Percentiles rank a stretch among this genome's conserved stretches.
Conservation (phyloP, 2,888 invertebrate genomes). For the Trichacis sp. region DNA sequence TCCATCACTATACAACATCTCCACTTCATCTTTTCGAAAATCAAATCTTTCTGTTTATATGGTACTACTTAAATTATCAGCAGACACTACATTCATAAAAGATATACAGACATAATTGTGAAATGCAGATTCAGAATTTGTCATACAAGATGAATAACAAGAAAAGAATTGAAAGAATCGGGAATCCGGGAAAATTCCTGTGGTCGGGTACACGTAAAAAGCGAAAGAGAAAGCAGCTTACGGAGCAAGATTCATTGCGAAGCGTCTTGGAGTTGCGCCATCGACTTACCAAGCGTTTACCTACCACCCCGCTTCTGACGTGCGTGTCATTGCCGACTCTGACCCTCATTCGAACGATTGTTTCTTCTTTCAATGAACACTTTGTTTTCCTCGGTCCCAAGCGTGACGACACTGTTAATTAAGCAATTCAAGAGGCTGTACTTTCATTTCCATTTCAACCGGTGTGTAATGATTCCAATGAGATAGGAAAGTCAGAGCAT, state of each 20-base stretch:
- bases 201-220: neutral
- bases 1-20: too few species aligned
- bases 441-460: neutral
- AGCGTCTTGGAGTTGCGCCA: neutral
- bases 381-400: conserved; percentile 3
- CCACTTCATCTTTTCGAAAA: too few species aligned
- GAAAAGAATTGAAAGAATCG: neutral
- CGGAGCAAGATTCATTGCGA: conserved; percentile 3
- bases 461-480: too few species aligned
- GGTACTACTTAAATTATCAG: too few species aligned
- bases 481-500: too few species aligned
- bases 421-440: neutral
- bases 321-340: conserved; percentile 55
- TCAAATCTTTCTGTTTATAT: too few species aligned
- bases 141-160: neutral
- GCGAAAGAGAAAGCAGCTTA: conserved; percentile 7
- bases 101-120: too few species aligned
- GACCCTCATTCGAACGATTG: conserved; percentile 45
- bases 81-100: too few species aligned
- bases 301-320: conserved; percentile 42
- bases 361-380: conserved; percentile 32
- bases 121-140: too few species aligned
- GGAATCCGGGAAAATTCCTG: neutral
- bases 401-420: conserved; percentile 28
- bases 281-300: conserved; percentile 35